phyloP scores from a whole-genome alignment of 2,888 invertebrate genomes.

The Andrena haemorrhoa region DNA sequence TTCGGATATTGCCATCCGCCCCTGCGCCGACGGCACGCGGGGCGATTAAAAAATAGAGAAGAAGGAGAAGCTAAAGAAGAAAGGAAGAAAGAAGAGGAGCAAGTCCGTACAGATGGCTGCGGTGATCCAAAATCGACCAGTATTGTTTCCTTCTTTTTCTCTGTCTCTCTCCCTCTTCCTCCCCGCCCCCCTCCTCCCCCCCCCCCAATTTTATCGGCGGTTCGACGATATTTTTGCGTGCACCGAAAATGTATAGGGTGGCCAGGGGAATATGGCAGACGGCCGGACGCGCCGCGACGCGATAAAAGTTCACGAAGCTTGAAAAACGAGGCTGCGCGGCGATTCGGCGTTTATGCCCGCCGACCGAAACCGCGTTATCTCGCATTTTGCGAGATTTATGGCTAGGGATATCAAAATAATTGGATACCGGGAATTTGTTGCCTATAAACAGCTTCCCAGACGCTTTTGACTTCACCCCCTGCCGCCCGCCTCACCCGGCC shows the following conservation, averaged over 20 bases:
- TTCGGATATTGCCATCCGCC: slow-evolving; percentile 74
- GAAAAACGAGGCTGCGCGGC: slow-evolving; percentile 66
- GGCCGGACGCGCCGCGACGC: slow-evolving; percentile 66
- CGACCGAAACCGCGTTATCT: slow-evolving; percentile 60
- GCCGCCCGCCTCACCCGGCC: neutral
- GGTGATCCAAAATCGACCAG: slow-evolving; percentile 64
- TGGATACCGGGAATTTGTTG: slow-evolving; percentile 61
- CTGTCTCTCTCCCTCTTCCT: neutral
- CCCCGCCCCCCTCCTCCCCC: no score
- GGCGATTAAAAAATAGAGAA: slow-evolving; percentile 62
- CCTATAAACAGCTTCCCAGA: slow-evolving; percentile 40
- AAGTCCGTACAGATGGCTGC: slow-evolving; percentile 43
- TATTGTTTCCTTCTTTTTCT: slow-evolving; percentile 41
- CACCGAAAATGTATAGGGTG: slow-evolving; percentile 68
- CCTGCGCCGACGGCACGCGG: slow-evolving; percentile 69
- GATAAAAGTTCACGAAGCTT: slow-evolving; percentile 73
- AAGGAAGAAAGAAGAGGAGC: slow-evolving; percentile 33
- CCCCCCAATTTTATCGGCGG: slow-evolving; percentile 54
- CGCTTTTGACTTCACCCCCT: neutral
- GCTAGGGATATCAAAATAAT: slow-evolving; percentile 57
- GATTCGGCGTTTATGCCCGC: slow-evolving; percentile 43
- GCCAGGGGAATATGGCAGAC: slow-evolving; percentile 66
- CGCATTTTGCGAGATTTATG: slow-evolving; percentile 51
- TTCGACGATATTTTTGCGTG: slow-evolving; percentile 59
- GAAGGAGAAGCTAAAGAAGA: slow-evolving; percentile 6